phyloP scores from a whole-genome alignment of 2,888 invertebrate genomes.

The Julus scandinavius region DNA sequence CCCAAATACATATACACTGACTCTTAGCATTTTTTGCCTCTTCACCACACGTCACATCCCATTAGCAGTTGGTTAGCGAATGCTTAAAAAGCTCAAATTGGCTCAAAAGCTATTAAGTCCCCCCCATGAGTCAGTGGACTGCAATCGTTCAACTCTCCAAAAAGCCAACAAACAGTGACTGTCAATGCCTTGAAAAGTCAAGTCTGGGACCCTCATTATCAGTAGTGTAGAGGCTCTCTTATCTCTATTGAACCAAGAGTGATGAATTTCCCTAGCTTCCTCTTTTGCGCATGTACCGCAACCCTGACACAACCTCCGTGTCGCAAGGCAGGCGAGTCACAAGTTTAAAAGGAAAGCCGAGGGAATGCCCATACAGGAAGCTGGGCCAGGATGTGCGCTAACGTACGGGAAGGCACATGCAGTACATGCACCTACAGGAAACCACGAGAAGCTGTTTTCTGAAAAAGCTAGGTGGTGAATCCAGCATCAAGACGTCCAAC shows the following conservation, averaged over 20 bases:
- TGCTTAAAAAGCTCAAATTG: not conserved
- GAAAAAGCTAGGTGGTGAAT: not conserved
- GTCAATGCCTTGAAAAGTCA: not conserved
- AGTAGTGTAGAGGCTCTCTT: not conserved
- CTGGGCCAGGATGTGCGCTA: slow-evolving; percentile 13
- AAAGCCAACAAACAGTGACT: not conserved
- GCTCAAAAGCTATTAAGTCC: not conserved
- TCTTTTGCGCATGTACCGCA: not conserved
- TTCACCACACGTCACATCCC: not conserved
- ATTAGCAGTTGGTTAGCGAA: not conserved
- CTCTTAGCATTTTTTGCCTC: not conserved
- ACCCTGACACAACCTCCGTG: slow-evolving; percentile 9
- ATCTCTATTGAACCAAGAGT: slow-evolving; percentile 16
- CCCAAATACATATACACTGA: not conserved
- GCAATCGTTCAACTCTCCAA: not conserved
- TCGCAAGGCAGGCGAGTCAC: slow-evolving; percentile 13
- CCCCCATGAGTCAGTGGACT: not conserved
- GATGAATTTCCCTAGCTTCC: slow-evolving; percentile 11
- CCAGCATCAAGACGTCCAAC: not conserved
- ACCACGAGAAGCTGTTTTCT: not conserved
- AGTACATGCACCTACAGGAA: not conserved
- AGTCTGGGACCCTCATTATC: slow-evolving; percentile 14
- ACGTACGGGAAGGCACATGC: slow-evolving; percentile 11
- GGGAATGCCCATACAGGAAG: slow-evolving; percentile 11
- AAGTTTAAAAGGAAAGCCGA: not conserved